These are phyloP conservation scores for Phallusia fumigata DNA, from an alignment of 23 tunicate genomes.

Conservation along the genomic window DNA sequence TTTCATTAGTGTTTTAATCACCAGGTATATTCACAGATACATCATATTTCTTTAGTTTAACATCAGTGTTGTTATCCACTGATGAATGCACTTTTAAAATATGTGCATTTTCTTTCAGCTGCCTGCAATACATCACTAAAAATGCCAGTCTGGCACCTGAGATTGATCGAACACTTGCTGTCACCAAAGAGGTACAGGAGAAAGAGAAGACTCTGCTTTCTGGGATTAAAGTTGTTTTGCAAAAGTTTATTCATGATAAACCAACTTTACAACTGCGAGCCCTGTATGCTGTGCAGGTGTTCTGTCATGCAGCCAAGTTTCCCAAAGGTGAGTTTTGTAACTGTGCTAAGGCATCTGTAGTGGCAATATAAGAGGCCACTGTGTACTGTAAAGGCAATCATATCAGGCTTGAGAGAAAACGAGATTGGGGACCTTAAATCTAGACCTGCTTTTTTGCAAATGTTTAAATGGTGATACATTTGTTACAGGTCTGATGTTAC, in stretches of 20 bases:
- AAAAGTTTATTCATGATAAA: slow-evolving; percentile 69
- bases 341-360: background rate
- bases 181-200: slow-evolving; percentile 51
- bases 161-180: slow-evolving; percentile 29
- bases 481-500: slow-evolving; percentile 50
- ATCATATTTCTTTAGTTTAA: too few species aligned
- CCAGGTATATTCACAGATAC: slow-evolving; percentile 40
- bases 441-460: too few species aligned
- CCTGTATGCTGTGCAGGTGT: slow-evolving; percentile 67
- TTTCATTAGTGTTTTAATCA: slow-evolving; percentile 44
- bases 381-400: too few species aligned
- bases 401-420: too few species aligned
- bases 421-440: too few species aligned
- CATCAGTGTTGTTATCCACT: too few species aligned
- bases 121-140: slow-evolving; percentile 51
- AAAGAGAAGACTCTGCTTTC: slow-evolving; percentile 50
- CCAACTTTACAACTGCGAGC: slow-evolving; percentile 58
- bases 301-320: slow-evolving; percentile 40
- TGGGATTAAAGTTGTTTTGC: slow-evolving; percentile 46
- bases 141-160: slow-evolving; percentile 43
- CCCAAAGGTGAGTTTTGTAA: slow-evolving; percentile 59
- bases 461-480: background rate
- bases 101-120: slow-evolving; percentile 23
- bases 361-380: too few species aligned
- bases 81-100: too few species aligned